phyloP scores from a whole-genome alignment of 2,888 invertebrate genomes.

The Xestia xanthographa region DNA sequence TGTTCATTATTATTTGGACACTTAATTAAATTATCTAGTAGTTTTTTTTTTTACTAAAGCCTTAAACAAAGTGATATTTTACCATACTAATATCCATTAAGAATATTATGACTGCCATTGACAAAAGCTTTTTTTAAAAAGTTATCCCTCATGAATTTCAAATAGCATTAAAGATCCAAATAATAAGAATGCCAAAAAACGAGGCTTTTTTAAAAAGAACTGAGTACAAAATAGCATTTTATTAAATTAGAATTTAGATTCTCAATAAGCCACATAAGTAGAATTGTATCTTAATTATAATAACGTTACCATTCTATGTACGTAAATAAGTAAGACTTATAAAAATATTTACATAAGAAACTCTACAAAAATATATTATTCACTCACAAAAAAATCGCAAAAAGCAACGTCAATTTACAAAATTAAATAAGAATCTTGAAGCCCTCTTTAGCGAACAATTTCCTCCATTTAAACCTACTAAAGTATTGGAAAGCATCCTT shows the following conservation, averaged over 20 bases:
- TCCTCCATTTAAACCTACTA: conserved; percentile 85
- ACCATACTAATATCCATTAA: background rate
- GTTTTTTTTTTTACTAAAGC: background rate
- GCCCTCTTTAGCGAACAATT: conserved; percentile 84
- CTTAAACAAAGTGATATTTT: background rate
- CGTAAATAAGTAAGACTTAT: background rate
- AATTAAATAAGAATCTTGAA: conserved; percentile 69
- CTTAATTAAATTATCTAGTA: background rate
- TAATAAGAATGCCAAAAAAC: background rate
- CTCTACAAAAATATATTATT: conserved; percentile 21
- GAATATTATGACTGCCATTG: background rate
- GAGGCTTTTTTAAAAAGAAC: background rate
- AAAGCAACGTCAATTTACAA: conserved; percentile 53
- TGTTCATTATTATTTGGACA: background rate
- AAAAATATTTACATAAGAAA: background rate
- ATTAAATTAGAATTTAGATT: too few species aligned
- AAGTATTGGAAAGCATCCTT: conserved; percentile 86
- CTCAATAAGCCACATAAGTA: background rate
- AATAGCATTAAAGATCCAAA: background rate
- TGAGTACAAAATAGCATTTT: too few species aligned
- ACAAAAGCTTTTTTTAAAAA: background rate
- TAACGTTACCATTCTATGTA: background rate
- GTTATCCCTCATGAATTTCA: background rate
- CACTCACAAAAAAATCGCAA: conserved; percentile 40
- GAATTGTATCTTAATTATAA: background rate